Evolutionary conservation across 2,113 vertebrate genomes (phyloP).

Genomic region (Thunnus thynnus): DNA sequence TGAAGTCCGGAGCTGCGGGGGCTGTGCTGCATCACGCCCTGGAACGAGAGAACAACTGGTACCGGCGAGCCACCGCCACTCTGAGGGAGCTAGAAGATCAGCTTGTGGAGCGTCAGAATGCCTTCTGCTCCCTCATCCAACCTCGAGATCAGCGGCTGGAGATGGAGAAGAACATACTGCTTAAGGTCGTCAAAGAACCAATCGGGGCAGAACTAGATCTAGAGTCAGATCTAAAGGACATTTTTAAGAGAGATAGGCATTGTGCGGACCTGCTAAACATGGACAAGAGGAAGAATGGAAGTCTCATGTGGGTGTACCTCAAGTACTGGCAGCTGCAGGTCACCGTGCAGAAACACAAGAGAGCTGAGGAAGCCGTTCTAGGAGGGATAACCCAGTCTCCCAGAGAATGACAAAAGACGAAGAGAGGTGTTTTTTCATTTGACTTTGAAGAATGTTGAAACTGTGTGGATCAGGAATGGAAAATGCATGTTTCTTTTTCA

Average conservation of each 20-base stretch:
- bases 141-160: constrained; percentile 87
- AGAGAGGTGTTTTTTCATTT: constrained; percentile 18
- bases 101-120: constrained; percentile 90
- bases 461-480: constrained; percentile 23
- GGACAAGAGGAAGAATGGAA: constrained; percentile 91
- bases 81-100: constrained; percentile 89
- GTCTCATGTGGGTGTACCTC: constrained; percentile 97
- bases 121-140: constrained; percentile 91
- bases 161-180: constrained; percentile 91
- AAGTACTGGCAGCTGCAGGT: constrained; percentile 92
- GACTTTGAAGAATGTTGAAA: constrained; percentile 28
- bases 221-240: constrained; percentile 90
- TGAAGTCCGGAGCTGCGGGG: constrained; percentile 83
- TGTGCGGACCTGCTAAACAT: constrained; percentile 90
- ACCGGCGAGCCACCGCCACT: constrained; percentile 81
- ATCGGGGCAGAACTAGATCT: constrained; percentile 84
- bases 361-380: constrained; percentile 86
- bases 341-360: constrained; percentile 89
- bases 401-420: constrained; percentile 58
- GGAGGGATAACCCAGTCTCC: constrained; percentile 56
- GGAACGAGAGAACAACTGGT: constrained; percentile 88
- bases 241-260: constrained; percentile 93
- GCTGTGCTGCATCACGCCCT: constrained; percentile 85
- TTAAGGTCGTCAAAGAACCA: constrained; percentile 88
- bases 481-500: constrained; percentile 22